These are phyloP conservation scores for Synanthedon formicaeformis DNA, from an alignment of 2,888 invertebrate genomes.

Conservation along the genomic window DNA sequence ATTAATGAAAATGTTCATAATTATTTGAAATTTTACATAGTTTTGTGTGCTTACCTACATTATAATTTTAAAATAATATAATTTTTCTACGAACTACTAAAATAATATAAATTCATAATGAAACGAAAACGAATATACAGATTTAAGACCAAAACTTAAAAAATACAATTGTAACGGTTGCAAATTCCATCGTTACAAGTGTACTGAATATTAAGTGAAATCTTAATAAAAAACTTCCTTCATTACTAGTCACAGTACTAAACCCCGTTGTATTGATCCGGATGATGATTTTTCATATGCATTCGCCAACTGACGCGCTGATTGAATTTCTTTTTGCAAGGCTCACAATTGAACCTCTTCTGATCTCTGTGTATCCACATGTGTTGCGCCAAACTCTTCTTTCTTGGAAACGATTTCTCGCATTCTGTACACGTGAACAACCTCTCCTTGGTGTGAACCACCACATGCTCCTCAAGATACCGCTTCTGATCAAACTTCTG, in stretches of 20 bases:
- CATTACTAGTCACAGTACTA: background rate
- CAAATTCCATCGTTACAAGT: background rate
- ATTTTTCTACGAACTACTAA: too few relatives aligned
- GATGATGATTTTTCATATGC: slow-evolving; percentile 55
- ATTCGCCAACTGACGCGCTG: slow-evolving; percentile 57
- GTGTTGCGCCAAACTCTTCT: slow-evolving; percentile 51
- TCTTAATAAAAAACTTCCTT: background rate
- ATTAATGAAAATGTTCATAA: too few relatives aligned
- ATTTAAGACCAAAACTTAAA: background rate
- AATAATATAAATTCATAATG: too few relatives aligned
- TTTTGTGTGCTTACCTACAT: too few relatives aligned
- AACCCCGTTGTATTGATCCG: slow-evolving; percentile 15
- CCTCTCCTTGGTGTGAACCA: slow-evolving; percentile 66
- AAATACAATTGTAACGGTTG: background rate
- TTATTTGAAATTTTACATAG: too few relatives aligned
- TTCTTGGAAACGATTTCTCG: slow-evolving; percentile 46
- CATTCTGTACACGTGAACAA: slow-evolving; percentile 62
- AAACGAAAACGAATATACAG: too few relatives aligned
- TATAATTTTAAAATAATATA: too few relatives aligned
- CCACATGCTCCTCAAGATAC: slow-evolving; percentile 55
- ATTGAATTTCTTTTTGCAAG: slow-evolving; percentile 53
- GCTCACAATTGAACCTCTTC: slow-evolving; percentile 47
- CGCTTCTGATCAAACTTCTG: slow-evolving; percentile 53
- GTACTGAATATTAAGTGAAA: background rate
- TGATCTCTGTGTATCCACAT: slow-evolving; percentile 58